Conservation (phyloP, 2,113 vertebrate genomes). For the Barnardius zonarius region DNA sequence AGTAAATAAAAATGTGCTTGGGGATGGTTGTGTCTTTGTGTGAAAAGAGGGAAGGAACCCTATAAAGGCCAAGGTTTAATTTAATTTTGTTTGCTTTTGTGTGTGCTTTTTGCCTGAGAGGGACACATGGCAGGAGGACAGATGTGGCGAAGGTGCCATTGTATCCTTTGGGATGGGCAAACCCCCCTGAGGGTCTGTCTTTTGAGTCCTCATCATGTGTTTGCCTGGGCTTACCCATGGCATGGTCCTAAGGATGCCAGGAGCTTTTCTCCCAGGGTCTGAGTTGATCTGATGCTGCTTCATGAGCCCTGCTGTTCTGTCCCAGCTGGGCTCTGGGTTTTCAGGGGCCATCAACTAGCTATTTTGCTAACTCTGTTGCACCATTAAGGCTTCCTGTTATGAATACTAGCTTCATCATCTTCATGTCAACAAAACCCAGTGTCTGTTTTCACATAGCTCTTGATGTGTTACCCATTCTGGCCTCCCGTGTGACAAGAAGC, state of each 20-base stretch:
- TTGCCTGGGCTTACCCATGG: rapidly evolving
- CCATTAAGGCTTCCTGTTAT: rapidly evolving
- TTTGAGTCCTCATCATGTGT: background rate
- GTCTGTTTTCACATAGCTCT: background rate
- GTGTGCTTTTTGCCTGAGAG: background rate
- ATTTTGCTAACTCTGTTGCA: background rate
- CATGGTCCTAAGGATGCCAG: background rate
- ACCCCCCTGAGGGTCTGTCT: background rate
- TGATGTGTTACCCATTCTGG: background rate
- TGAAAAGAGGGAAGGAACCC: rapidly evolving
- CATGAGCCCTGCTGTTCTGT: background rate
- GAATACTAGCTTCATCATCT: background rate
- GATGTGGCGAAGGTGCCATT: background rate
- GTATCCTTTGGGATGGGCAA: background rate
- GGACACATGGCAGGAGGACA: background rate
- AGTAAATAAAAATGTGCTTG: background rate
- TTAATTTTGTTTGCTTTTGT: background rate
- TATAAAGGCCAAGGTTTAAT: background rate
- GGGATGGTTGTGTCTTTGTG: background rate
- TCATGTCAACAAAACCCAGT: rapidly evolving
- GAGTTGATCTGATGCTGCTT: background rate
- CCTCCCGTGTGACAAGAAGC: background rate
- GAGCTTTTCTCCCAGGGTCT: background rate
- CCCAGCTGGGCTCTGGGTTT: background rate
- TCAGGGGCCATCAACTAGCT: rapidly evolving